Conservation (phyloP, 1,140 invertebrate genomes). For the Aphelinus certus region DNA sequence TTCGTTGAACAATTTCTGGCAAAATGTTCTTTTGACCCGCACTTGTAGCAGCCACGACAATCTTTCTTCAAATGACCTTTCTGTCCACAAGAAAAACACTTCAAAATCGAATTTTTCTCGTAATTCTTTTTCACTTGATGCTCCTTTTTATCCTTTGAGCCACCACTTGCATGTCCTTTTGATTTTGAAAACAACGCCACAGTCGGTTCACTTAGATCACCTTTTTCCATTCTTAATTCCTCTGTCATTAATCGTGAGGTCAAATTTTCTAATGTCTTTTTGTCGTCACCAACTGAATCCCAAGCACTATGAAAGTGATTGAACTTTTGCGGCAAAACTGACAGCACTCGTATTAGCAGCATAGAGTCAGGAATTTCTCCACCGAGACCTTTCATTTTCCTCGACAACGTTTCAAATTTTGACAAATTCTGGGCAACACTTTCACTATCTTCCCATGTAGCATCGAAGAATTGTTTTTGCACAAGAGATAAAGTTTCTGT, state of each 20-base stretch:
- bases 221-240: neutral
- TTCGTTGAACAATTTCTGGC: neutral
- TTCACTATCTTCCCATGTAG: neutral
- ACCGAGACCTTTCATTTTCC: constrained; percentile 17
- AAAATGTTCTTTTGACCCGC: neutral
- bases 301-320: constrained; percentile 18
- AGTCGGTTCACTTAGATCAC: neutral
- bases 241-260: neutral
- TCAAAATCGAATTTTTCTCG: neutral
- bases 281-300: constrained; percentile 45
- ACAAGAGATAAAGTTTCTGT: neutral
- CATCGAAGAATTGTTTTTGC: neutral
- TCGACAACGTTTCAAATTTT: neutral
- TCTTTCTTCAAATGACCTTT: constrained; percentile 4
- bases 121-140: neutral
- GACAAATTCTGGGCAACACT: constrained; percentile 10
- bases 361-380: constrained; percentile 1
- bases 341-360: neutral
- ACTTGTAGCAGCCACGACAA: neutral
- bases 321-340: neutral
- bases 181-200: neutral
- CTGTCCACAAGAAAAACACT: neutral
- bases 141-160: too few relatives aligned
- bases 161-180: too few relatives aligned
- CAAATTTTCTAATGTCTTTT: constrained; percentile 3